Evolutionary conservation across 2,113 vertebrate species (phyloP).

Genomic region (Bubalus kerabau): DNA sequence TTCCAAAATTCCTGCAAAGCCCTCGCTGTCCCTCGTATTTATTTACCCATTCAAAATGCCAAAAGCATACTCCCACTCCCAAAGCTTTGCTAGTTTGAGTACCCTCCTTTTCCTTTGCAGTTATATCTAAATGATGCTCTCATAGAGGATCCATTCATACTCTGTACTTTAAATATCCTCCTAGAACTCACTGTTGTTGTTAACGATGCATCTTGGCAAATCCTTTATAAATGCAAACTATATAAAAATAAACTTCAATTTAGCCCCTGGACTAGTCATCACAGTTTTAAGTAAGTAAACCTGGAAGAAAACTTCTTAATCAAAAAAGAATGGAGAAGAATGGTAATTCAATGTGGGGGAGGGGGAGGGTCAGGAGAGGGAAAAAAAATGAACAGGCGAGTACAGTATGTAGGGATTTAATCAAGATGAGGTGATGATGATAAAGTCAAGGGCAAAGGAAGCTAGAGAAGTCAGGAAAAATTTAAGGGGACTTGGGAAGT

Average conservation of each 20-base stretch:
- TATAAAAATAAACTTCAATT: slow-evolving; percentile 22
- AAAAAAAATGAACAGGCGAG: neutral
- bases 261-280: neutral
- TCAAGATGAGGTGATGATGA: neutral
- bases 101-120: neutral
- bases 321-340: neutral
- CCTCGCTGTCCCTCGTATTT: neutral
- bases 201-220: neutral
- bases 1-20: neutral
- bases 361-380: neutral
- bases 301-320: neutral
- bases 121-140: neutral
- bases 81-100: neutral
- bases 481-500: neutral
- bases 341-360: neutral
- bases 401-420: neutral
- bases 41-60: neutral
- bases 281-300: neutral
- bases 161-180: slow-evolving; percentile 20
- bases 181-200: neutral
- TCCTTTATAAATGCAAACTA: neutral
- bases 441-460: neutral
- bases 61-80: neutral
- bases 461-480: neutral
- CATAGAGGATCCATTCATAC: neutral